Evolutionary conservation across 2,797 vertebrate species (phyloP).

Genomic region (Brachyrhaphis roseni): DNA sequence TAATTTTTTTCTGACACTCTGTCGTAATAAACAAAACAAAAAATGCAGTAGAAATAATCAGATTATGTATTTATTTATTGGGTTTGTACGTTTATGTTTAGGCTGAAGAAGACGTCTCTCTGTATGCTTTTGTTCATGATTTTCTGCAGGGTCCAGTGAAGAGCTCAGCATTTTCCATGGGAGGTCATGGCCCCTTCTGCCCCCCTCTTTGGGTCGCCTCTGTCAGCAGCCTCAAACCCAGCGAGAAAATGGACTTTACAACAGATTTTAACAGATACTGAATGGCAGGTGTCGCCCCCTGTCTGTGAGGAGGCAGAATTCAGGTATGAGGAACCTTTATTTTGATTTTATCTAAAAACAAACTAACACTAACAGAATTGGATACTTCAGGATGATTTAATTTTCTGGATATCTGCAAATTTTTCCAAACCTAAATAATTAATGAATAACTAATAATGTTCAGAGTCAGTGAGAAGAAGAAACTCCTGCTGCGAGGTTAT

Average conservation of each 20-base stretch:
- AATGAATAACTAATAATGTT: background rate
- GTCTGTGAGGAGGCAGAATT: background rate
- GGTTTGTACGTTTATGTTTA: too few relatives aligned
- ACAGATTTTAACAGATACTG: background rate
- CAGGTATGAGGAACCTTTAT: background rate
- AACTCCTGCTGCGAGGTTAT: background rate
- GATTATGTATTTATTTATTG: too few relatives aligned
- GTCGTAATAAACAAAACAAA: too few relatives aligned
- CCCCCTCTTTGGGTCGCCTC: too few relatives aligned
- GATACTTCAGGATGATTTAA: background rate
- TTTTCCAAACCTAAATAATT: background rate
- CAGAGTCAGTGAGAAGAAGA: background rate
- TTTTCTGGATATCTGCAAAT: background rate
- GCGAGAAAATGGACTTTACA: background rate
- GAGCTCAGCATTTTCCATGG: background rate
- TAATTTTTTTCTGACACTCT: too few relatives aligned
- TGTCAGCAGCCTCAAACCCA: background rate
- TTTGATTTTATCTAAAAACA: background rate
- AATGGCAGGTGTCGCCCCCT: background rate
- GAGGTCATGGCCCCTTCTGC: too few relatives aligned
- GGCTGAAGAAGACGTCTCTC: background rate
- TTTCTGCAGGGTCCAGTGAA: too few relatives aligned
- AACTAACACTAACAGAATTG: background rate
- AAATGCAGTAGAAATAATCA: too few relatives aligned
- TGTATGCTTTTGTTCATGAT: too few relatives aligned